phyloP scores from a whole-genome alignment of 2,113 vertebrate species.

The Antechinus stuartii region DNA sequence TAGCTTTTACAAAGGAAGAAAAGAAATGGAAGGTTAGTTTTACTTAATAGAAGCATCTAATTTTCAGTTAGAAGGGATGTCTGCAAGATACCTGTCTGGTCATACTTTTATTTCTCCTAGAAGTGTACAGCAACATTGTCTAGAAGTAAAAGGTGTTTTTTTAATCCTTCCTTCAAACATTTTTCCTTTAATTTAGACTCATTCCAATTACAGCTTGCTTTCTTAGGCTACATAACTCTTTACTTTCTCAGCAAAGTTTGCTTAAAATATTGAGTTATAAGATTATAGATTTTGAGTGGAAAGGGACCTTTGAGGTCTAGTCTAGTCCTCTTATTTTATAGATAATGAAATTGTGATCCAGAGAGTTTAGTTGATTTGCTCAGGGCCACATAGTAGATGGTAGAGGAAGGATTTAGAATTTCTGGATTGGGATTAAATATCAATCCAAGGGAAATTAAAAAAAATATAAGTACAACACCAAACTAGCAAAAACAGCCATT shows the following conservation, averaged over 20 bases:
- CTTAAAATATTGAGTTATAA: conserved; percentile 22
- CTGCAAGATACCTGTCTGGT: conserved; percentile 28
- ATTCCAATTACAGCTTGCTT: conserved; percentile 16
- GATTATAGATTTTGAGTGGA: neutral
- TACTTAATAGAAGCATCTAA: neutral
- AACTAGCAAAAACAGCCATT: conserved; percentile 2
- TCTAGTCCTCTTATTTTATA: neutral
- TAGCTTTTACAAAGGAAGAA: conserved; percentile 60
- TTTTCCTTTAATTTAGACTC: conserved; percentile 16
- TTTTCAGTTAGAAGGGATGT: conserved; percentile 47
- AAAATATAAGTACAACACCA: conserved; percentile 26
- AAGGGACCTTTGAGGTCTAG: neutral
- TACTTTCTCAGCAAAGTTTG: conserved; percentile 24
- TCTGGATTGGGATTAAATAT: conserved; percentile 17
- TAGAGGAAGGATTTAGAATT: neutral
- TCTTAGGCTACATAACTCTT: conserved; percentile 23
- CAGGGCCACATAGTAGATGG: neutral
- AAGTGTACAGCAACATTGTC: neutral
- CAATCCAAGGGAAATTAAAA: neutral
- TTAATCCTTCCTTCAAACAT: conserved; percentile 38
- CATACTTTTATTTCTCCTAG: neutral
- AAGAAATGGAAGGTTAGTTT: conserved; percentile 20
- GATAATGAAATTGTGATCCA: neutral
- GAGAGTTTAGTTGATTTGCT: neutral
- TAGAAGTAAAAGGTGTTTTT: neutral